Percentiles rank a stretch among this genome's conserved stretches.
phyloP scores from a whole-genome alignment of 2,113 vertebrate species.

The Podarcis muralis region DNA sequence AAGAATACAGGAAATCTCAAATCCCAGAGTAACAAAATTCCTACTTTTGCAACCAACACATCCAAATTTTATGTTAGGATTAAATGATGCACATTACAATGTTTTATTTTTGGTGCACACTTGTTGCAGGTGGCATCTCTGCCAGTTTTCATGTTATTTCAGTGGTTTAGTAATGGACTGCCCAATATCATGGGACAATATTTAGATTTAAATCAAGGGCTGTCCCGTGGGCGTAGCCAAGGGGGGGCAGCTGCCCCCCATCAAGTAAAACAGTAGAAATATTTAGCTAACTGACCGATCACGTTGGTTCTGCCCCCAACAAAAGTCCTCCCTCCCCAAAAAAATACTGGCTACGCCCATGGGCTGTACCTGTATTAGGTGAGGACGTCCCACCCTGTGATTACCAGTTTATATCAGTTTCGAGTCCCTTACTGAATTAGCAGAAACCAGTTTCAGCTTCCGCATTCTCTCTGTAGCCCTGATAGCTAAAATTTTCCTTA shows the following conservation, averaged over 20 bases:
- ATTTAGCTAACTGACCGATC: too few relatives aligned
- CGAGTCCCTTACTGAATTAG: neutral
- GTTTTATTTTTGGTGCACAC: neutral
- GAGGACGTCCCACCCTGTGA: neutral
- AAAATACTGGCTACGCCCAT: too few relatives aligned
- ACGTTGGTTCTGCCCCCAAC: too few relatives aligned
- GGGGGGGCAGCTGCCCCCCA: too few relatives aligned
- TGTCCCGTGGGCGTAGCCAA: too few relatives aligned
- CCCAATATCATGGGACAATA: too few relatives aligned
- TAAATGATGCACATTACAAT: neutral
- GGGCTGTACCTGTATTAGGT: neutral
- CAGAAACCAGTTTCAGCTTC: neutral
- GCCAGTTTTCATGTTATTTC: neutral
- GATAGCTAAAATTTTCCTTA: neutral
- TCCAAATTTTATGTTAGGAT: neutral
- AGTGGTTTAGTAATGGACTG: neutral
- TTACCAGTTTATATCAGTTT: neutral
- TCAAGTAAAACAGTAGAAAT: too few relatives aligned
- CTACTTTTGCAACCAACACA: neutral
- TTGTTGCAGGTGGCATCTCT: neutral
- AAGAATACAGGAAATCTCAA: neutral
- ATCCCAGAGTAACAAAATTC: neutral
- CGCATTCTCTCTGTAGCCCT: neutral
- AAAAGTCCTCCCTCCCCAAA: too few relatives aligned
- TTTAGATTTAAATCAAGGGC: too few relatives aligned